Conservation (phyloP, 2,888 invertebrate genomes). For the Falcaria lacertinaria region DNA sequence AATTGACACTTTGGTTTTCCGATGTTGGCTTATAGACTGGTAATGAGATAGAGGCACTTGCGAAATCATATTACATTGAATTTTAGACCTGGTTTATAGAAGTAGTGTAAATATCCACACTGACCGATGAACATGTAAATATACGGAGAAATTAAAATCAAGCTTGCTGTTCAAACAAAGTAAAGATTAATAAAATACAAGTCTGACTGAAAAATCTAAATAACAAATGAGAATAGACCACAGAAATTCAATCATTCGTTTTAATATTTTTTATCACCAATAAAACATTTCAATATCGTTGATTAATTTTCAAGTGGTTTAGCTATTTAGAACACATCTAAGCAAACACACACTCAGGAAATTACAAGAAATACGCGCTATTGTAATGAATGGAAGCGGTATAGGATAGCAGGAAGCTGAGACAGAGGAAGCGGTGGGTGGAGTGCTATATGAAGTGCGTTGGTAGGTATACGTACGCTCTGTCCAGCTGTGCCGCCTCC, state of each 20-base stretch:
- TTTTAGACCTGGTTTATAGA: no score
- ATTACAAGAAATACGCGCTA: constrained; percentile 20
- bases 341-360: constrained; percentile 13
- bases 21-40: constrained; percentile 10
- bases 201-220: no score
- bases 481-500: constrained; percentile 88
- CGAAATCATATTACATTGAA: constrained; percentile 1
- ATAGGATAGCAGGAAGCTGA: constrained; percentile 35
- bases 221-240: no score
- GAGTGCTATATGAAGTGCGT: constrained; percentile 51
- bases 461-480: constrained; percentile 87
- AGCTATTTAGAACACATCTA: neutral
- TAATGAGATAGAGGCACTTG: constrained; percentile 7
- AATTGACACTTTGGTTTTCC: constrained; percentile 17
- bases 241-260: no score
- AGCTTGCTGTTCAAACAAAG: no score
- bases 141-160: no score
- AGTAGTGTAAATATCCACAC: no score
- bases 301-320: no score
- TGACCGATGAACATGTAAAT: no score
- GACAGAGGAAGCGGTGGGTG: constrained; percentile 45
- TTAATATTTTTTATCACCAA: constrained; percentile 3
- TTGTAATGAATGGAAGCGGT: constrained; percentile 29
- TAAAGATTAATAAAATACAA: no score
- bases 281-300: neutral